phyloP scores from a whole-genome alignment of 2,888 invertebrate species.

The Parnassius glacialis region DNA sequence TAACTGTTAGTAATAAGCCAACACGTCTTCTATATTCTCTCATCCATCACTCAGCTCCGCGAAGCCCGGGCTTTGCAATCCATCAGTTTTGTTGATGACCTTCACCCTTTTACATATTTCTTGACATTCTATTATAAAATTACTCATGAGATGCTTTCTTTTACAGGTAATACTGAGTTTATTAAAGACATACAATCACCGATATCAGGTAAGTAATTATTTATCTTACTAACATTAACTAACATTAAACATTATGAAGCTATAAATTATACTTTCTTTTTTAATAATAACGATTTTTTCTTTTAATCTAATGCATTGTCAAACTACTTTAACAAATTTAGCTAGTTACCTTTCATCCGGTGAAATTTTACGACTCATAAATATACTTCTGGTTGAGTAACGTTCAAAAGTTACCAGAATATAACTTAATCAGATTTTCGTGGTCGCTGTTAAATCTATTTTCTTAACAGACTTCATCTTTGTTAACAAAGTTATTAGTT shows the following conservation, averaged over 20 bases:
- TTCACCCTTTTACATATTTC: constrained; percentile 27
- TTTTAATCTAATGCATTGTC: not conserved
- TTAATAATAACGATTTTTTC: not conserved
- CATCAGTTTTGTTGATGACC: constrained; percentile 44
- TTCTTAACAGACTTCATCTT: constrained; percentile 63
- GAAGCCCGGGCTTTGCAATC: constrained; percentile 51
- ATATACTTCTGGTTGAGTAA: constrained; percentile 57
- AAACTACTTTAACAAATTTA: constrained; percentile 28
- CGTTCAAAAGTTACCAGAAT: constrained; percentile 69
- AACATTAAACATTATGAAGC: not conserved
- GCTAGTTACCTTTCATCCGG: constrained; percentile 39
- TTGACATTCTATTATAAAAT: constrained; percentile 21
- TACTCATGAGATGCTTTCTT: constrained; percentile 11
- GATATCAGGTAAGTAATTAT: not conserved
- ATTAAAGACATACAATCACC: not conserved
- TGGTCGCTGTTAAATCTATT: constrained; percentile 69
- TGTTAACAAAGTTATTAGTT: constrained; percentile 64
- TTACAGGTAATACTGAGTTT: constrained; percentile 19
- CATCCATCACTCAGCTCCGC: constrained; percentile 62
- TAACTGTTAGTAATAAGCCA: constrained; percentile 71
- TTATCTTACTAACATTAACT: not conserved
- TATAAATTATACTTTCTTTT: not conserved
- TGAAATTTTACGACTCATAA: constrained; percentile 49
- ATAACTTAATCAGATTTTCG: constrained; percentile 70
- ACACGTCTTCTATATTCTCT: constrained; percentile 57